Evolutionary conservation across 2,888 invertebrate species (phyloP).

Genomic region (Dryobota labecula): DNA sequence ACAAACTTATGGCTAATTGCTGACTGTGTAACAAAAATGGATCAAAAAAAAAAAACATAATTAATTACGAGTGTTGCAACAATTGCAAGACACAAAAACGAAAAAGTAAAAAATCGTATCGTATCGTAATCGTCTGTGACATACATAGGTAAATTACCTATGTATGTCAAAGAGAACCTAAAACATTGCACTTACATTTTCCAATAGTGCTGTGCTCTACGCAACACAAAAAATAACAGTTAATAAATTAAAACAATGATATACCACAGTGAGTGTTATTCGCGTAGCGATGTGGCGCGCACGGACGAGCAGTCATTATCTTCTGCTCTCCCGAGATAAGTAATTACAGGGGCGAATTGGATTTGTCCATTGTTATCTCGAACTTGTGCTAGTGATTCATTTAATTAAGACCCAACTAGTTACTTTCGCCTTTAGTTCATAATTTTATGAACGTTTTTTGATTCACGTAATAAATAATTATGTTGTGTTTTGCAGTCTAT

Average conservation of each 20-base stretch:
- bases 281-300: conserved; percentile 33
- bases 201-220: not conserved
- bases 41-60: not conserved
- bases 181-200: not conserved
- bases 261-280: conserved; percentile 26
- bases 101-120: not conserved
- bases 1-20: not conserved
- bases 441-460: conserved; percentile 16
- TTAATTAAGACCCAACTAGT: conserved; percentile 67
- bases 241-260: conserved; percentile 5
- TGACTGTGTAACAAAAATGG: not conserved
- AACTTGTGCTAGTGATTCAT: conserved; percentile 70
- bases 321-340: conserved; percentile 67
- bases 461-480: conserved; percentile 27
- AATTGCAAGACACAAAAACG: too few species aligned
- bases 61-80: not conserved
- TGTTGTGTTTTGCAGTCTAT: not conserved
- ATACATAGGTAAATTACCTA: too few species aligned
- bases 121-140: too few species aligned
- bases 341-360: conserved; percentile 74
- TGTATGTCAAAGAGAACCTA: not conserved
- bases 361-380: conserved; percentile 74
- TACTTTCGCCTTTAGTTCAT: conserved; percentile 28
- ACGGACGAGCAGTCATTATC: conserved; percentile 57
- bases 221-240: conserved; percentile 27